Percentiles rank a stretch among this genome's conserved stretches.
Conservation (phyloP, 2,113 vertebrate species). For the Nymphicus hollandicus region DNA sequence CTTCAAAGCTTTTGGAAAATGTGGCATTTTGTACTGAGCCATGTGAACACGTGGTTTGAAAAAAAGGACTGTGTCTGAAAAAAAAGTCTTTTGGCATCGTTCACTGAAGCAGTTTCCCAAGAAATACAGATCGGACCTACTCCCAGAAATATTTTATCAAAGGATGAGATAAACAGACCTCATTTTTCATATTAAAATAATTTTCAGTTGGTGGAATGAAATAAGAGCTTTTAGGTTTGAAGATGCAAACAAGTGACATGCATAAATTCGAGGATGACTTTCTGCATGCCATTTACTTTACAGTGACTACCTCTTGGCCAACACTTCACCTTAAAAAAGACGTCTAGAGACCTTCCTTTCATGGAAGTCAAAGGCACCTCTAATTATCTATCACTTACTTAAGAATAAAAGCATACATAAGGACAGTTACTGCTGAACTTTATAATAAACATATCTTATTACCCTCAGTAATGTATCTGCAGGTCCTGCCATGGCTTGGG, state of each 20-base stretch:
- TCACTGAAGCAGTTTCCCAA: slow-evolving; percentile 4
- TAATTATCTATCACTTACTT: not conserved
- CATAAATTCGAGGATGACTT: not conserved
- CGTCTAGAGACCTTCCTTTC: not conserved
- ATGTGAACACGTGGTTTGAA: not conserved
- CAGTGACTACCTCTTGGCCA: not conserved
- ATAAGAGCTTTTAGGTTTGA: not conserved
- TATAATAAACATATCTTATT: not conserved
- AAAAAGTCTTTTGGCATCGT: not conserved
- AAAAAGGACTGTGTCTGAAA: not conserved
- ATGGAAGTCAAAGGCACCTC: not conserved
- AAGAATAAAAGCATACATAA: not conserved
- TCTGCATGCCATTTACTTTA: not conserved
- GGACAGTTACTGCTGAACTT: not conserved
- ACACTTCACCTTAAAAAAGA: not conserved
- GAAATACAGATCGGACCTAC: not conserved
- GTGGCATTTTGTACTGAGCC: not conserved
- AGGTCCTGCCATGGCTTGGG: not conserved
- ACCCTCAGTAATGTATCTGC: not conserved
- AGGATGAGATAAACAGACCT: not conserved
- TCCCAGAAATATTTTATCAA: not conserved
- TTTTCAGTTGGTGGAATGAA: not conserved
- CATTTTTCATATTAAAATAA: not conserved
- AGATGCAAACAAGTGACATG: not conserved
- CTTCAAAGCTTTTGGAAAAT: slow-evolving; percentile 24